phyloP scores from a whole-genome alignment of 2,113 vertebrate genomes.

The Harpagus bidentatus region DNA sequence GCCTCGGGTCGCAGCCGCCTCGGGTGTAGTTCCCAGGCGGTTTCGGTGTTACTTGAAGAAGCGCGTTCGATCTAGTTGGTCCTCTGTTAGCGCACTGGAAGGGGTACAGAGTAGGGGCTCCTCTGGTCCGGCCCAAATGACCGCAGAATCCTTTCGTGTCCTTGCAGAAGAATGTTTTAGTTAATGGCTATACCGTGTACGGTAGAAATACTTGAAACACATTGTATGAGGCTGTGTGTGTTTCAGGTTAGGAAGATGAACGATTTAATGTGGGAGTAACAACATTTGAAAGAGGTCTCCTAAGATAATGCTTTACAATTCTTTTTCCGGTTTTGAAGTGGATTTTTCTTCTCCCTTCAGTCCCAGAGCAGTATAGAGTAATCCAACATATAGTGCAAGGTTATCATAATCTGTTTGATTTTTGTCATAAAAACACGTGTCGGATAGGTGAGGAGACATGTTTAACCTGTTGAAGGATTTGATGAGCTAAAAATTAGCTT shows the following conservation, averaged over 20 bases:
- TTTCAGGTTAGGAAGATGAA: neutral
- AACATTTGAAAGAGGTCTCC: neutral
- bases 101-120: rapidly evolving
- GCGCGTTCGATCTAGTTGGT: rapidly evolving
- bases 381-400: neutral
- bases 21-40: neutral
- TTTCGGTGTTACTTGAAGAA: rapidly evolving
- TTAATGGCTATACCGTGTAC: rapidly evolving
- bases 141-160: rapidly evolving
- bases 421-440: neutral
- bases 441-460: neutral
- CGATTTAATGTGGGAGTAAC: neutral
- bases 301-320: neutral
- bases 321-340: neutral
- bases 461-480: neutral
- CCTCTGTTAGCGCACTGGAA: rapidly evolving
- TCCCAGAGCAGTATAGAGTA: neutral
- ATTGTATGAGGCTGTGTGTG: rapidly evolving
- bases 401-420: neutral
- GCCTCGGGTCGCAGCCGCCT: no score
- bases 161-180: rapidly evolving
- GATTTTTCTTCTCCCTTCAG: neutral
- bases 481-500: neutral
- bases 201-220: neutral
- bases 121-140: rapidly evolving